Conservation (phyloP, 1,140 invertebrate species). For the Marisa cornuarietis region DNA sequence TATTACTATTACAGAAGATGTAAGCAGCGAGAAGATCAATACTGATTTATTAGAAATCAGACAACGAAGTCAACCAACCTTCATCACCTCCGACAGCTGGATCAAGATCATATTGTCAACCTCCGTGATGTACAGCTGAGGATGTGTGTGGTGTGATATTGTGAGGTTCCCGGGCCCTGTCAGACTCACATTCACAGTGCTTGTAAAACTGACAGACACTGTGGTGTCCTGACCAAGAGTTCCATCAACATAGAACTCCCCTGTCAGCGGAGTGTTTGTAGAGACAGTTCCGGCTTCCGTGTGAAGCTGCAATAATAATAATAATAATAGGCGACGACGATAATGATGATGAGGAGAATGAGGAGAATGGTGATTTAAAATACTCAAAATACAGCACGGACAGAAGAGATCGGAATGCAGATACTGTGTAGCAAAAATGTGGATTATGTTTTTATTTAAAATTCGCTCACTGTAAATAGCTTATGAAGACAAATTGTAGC, state of each 20-base stretch:
- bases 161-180: constrained; percentile 12
- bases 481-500: too few species aligned
- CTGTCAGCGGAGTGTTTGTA: constrained; percentile 2
- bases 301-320: constrained; percentile 11
- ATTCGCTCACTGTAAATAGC: too few species aligned
- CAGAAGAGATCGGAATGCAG: too few species aligned
- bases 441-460: too few species aligned
- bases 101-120: constrained; percentile 22
- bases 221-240: constrained; percentile 37
- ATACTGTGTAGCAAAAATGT: too few species aligned
- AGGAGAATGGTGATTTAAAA: too few species aligned
- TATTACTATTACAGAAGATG: too few species aligned
- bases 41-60: too few species aligned
- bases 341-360: too few species aligned
- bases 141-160: constrained; percentile 16
- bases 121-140: constrained; percentile 10
- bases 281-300: constrained; percentile 20
- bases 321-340: too few species aligned
- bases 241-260: constrained; percentile 33
- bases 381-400: too few species aligned
- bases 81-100: constrained; percentile 10
- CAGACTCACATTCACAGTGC: constrained; percentile 28
- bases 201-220: constrained; percentile 30
- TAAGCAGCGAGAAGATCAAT: too few species aligned
- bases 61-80: constrained; percentile 2